Evolutionary conservation across 2,113 vertebrate species (phyloP).

Genomic region (Hucho hucho): DNA sequence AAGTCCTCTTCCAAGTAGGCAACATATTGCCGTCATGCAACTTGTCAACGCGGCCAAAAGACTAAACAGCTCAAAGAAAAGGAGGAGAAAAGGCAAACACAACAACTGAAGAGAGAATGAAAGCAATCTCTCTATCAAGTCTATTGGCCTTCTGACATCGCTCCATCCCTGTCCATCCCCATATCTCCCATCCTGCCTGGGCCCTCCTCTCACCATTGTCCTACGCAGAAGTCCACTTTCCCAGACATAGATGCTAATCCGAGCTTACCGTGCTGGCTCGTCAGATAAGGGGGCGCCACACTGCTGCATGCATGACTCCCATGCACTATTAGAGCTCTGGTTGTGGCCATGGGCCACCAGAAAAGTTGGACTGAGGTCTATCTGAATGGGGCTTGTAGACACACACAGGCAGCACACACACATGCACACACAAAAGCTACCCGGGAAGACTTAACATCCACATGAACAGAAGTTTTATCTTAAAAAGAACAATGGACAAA

Average conservation of each 20-base stretch:
- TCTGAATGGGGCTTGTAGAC: slow-evolving; percentile 41
- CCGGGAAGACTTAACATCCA: slow-evolving; percentile 66
- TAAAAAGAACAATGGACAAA: slow-evolving; percentile 69
- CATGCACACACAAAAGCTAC: slow-evolving; percentile 43
- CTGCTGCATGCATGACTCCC: slow-evolving; percentile 61
- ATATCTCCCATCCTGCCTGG: slow-evolving; percentile 33
- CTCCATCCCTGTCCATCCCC: slow-evolving; percentile 19
- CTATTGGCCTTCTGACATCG: slow-evolving; percentile 5
- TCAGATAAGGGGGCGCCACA: slow-evolving; percentile 73
- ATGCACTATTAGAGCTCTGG: slow-evolving; percentile 67
- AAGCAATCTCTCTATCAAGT: neutral
- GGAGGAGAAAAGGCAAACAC: neutral
- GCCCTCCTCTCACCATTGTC: slow-evolving; percentile 52
- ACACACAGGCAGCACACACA: slow-evolving; percentile 16
- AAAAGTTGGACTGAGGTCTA: slow-evolving; percentile 62
- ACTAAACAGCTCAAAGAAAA: slow-evolving; percentile 1
- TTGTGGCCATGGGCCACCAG: slow-evolving; percentile 70
- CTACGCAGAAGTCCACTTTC: slow-evolving; percentile 69
- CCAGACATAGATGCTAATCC: slow-evolving; percentile 80
- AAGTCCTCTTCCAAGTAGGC: slow-evolving; percentile 58
- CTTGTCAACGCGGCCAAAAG: slow-evolving; percentile 51
- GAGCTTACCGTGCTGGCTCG: slow-evolving; percentile 75
- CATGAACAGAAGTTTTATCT: slow-evolving; percentile 73
- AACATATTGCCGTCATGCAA: slow-evolving; percentile 48
- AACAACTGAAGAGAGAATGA: neutral